Conservation (phyloP, 30 jellyfish, hydroid and myxozoan genomes). For the Aurelia sp. region DNA sequence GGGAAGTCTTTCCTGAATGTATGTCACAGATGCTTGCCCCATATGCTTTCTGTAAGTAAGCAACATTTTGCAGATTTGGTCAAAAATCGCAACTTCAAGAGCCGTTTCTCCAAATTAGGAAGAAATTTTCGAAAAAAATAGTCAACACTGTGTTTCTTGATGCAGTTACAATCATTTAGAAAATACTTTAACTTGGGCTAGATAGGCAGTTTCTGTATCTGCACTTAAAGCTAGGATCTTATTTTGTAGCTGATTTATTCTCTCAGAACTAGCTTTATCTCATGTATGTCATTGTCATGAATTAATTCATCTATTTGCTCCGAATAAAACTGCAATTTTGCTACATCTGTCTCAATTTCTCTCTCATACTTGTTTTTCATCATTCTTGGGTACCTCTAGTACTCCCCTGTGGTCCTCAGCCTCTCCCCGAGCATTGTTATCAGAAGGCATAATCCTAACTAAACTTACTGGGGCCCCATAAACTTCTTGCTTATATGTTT, state of each 20-base stretch:
- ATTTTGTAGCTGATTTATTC: constrained; percentile 33
- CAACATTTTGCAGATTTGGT: constrained; percentile 6
- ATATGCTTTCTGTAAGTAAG: not conserved
- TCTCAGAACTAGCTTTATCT: constrained; percentile 38
- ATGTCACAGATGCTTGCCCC: constrained; percentile 21
- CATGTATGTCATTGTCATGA: constrained; percentile 47
- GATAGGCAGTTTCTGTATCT: constrained; percentile 42
- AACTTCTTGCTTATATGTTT: constrained; percentile 2
- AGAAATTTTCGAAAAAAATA: not conserved
- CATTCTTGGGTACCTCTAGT: constrained; percentile 16
- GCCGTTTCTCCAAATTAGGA: not conserved
- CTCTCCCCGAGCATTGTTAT: constrained; percentile 56
- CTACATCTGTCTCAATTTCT: constrained; percentile 52
- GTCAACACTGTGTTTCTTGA: not conserved
- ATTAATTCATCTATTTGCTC: constrained; percentile 59
- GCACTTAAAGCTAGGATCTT: constrained; percentile 14
- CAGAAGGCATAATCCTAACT: constrained; percentile 39
- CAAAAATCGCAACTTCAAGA: not conserved
- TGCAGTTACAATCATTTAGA: not conserved
- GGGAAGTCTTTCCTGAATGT: constrained; percentile 4
- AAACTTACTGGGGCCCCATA: constrained; percentile 64
- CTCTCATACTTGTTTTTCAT: constrained; percentile 44
- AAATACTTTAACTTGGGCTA: not conserved
- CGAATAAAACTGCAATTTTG: constrained; percentile 46
- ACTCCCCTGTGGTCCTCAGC: constrained; percentile 47